Conservation (phyloP, 2,797 vertebrate genomes). For the Chaenodraco wilsoni region DNA sequence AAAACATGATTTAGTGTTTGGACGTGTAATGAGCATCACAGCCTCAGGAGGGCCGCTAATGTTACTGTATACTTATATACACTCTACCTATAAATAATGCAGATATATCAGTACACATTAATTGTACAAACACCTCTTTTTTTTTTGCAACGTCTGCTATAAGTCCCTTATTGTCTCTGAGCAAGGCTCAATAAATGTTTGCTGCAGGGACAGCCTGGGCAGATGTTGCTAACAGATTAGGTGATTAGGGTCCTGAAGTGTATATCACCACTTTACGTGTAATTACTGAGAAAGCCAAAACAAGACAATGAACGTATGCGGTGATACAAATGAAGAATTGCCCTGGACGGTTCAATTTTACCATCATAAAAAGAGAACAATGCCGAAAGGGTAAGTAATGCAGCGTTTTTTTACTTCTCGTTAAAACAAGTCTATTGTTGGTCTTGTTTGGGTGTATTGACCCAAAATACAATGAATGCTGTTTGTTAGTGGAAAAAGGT, state of each 20-base stretch:
- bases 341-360: background rate
- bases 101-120: background rate
- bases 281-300: slow-evolving; percentile 11
- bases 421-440: slow-evolving; percentile 27
- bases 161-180: background rate
- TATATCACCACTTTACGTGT: background rate
- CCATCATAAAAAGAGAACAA: background rate
- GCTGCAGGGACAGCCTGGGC: background rate
- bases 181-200: background rate
- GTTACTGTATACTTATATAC: background rate
- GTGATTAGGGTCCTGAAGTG: background rate
- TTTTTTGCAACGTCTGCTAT: background rate
- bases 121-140: background rate
- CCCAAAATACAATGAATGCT: slow-evolving; percentile 17
- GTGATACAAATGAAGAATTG: background rate
- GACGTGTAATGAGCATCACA: background rate
- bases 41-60: background rate
- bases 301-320: background rate
- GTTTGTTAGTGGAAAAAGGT: slow-evolving; percentile 14
- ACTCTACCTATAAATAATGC: background rate
- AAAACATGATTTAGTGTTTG: background rate
- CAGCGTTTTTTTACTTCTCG: background rate
- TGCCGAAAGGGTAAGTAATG: slow-evolving; percentile 10
- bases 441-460: slow-evolving; percentile 32
- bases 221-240: background rate